Conservation (phyloP, 1,140 invertebrate species). For the Heterodera carotae region DNA sequence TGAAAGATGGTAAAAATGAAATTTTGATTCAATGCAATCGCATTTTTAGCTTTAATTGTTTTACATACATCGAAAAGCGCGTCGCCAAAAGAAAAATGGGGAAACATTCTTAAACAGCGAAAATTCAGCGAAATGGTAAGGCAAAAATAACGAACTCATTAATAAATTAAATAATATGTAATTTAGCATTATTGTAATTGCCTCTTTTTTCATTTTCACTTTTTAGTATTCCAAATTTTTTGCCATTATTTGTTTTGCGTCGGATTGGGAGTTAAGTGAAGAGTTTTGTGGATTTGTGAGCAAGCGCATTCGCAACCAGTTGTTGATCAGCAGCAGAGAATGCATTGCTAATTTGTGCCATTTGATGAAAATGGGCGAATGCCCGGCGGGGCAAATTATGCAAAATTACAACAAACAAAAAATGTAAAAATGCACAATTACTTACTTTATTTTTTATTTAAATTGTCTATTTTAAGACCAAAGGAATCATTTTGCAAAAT, state of each 20-base stretch:
- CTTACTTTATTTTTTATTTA: no score
- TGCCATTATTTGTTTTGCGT: neutral
- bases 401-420: neutral
- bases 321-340: neutral
- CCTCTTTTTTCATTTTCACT: no score
- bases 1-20: conserved; percentile 10
- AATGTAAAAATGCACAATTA: conserved; percentile 1
- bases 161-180: no score
- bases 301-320: neutral
- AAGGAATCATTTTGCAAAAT: neutral
- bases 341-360: neutral
- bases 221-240: neutral
- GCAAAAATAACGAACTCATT: no score
- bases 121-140: neutral
- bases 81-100: neutral
- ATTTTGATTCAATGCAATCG: neutral
- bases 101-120: neutral
- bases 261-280: neutral
- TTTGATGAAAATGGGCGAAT: neutral
- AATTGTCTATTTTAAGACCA: neutral
- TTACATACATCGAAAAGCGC: neutral
- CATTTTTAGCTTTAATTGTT: neutral
- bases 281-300: neutral
- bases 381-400: neutral
- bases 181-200: neutral